Evolutionary conservation across 2,113 vertebrate species (phyloP).

Genomic region (Nothobranchius kuhntae): DNA sequence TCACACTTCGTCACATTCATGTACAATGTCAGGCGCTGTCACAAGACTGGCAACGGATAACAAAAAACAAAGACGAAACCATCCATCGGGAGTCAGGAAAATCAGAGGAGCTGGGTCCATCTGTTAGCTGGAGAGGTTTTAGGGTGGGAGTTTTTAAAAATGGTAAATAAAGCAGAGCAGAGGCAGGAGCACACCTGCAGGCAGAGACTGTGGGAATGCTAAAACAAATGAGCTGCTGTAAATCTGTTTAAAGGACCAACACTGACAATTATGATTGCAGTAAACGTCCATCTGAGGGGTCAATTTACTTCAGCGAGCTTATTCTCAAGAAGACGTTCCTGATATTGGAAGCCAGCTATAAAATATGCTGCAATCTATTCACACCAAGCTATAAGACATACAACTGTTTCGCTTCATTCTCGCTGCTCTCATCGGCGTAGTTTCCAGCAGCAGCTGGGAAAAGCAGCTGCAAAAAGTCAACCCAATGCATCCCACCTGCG

Average conservation of each 20-base stretch:
- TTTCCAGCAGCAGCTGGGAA: slow-evolving; percentile 15
- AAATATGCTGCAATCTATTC: neutral
- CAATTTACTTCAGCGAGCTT: neutral
- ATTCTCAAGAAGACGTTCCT: neutral
- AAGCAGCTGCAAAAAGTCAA: slow-evolving; percentile 26
- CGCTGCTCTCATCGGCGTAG: neutral
- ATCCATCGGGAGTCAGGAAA: slow-evolving; percentile 25
- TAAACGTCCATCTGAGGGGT: neutral
- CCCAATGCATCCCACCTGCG: neutral
- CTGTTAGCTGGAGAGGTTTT: slow-evolving; percentile 11
- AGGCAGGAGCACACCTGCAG: slow-evolving; percentile 51
- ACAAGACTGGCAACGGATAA: slow-evolving; percentile 10
- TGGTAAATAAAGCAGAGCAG: slow-evolving; percentile 18
- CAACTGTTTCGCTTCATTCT: slow-evolving; percentile 10
- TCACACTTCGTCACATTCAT: neutral
- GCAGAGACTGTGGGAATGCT: slow-evolving; percentile 18
- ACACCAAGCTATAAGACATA: neutral
- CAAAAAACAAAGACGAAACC: slow-evolving; percentile 24
- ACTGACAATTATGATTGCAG: slow-evolving; percentile 9
- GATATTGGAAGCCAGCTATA: neutral
- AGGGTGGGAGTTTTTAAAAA: slow-evolving; percentile 16
- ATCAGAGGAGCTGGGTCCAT: slow-evolving; percentile 15
- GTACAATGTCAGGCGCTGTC: neutral
- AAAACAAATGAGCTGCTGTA: slow-evolving; percentile 25
- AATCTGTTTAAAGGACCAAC: slow-evolving; percentile 19